These are phyloP conservation scores for Nemotelus nigrinus DNA, from an alignment of 2,888 invertebrate genomes.

Conservation along the genomic window DNA sequence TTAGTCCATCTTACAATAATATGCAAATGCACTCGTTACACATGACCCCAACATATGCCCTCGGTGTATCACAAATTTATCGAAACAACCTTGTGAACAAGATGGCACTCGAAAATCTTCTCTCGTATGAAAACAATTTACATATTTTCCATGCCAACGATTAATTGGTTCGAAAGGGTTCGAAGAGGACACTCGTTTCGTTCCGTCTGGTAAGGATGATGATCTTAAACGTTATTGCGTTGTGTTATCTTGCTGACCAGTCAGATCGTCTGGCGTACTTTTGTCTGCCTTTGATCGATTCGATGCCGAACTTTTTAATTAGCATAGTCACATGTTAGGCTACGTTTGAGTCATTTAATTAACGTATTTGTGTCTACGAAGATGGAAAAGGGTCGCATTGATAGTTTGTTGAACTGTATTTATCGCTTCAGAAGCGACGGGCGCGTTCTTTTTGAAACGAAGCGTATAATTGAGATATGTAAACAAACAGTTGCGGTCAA, in stretches of 20 bases:
- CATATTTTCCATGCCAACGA: slow-evolving; percentile 48
- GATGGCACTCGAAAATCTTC: slow-evolving; percentile 37
- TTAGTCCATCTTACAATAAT: not conserved
- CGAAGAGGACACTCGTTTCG: slow-evolving; percentile 43
- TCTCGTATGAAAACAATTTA: slow-evolving; percentile 41
- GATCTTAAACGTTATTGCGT: not conserved
- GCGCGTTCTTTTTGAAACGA: slow-evolving; percentile 23
- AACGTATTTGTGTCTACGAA: slow-evolving; percentile 36
- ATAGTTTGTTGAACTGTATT: not conserved
- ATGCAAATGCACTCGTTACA: slow-evolving; percentile 34
- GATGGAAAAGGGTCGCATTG: not conserved
- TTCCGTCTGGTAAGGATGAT: slow-evolving; percentile 37
- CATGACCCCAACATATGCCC: slow-evolving; percentile 33
- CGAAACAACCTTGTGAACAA: slow-evolving; percentile 47
- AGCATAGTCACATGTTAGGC: slow-evolving; percentile 47
- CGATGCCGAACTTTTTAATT: slow-evolving; percentile 47
- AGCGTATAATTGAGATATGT: slow-evolving; percentile 41
- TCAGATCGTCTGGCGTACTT: slow-evolving; percentile 26
- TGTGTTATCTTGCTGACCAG: slow-evolving; percentile 7
- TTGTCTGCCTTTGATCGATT: slow-evolving; percentile 37
- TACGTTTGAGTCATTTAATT: slow-evolving; percentile 43
- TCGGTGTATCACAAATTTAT: slow-evolving; percentile 41
- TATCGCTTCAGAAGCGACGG: slow-evolving; percentile 29
- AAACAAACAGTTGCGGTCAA: slow-evolving; percentile 9
- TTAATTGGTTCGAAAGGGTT: slow-evolving; percentile 36